Evolutionary conservation across 2,888 invertebrate species (phyloP).

Genomic region (Drosophila nigricruria): DNA sequence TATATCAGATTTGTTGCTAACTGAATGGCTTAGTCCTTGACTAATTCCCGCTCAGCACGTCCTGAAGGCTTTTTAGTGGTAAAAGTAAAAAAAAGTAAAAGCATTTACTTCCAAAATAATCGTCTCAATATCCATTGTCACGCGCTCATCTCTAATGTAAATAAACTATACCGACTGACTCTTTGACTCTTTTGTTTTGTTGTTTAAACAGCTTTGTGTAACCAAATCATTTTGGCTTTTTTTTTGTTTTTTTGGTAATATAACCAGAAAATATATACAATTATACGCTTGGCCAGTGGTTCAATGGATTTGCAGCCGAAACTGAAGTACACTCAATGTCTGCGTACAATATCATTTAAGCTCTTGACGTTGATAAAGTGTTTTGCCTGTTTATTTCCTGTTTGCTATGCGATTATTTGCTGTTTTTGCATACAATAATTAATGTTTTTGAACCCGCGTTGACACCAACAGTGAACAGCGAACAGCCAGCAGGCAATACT

Average conservation of each 20-base stretch:
- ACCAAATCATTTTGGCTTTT: conserved; percentile 42
- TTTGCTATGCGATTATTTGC: conserved; percentile 34
- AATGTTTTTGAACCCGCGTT: conserved; percentile 45
- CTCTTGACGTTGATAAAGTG: conserved; percentile 72
- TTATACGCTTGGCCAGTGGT: conserved; percentile 49
- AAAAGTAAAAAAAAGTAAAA: neutral
- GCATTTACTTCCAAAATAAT: neutral
- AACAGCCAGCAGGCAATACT: neutral
- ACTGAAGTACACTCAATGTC: conserved; percentile 39
- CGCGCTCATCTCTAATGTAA: conserved; percentile 35
- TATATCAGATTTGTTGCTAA: neutral
- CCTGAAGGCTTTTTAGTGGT: neutral
- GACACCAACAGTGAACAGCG: neutral
- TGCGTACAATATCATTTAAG: conserved; percentile 52
- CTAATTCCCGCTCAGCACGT: neutral
- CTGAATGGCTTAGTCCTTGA: neutral
- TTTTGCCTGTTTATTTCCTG: conserved; percentile 61
- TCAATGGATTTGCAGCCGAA: conserved; percentile 38
- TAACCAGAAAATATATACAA: conserved; percentile 50
- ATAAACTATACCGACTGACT: conserved; percentile 16
- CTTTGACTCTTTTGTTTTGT: conserved; percentile 19
- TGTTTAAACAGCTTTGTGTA: conserved; percentile 52
- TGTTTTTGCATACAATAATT: conserved; percentile 56
- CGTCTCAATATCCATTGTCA: conserved; percentile 2
- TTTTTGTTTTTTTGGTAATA: conserved; percentile 2